Evolutionary conservation across 2,888 invertebrate genomes (phyloP).

Genomic region (Polydrusus pterygomalis): DNA sequence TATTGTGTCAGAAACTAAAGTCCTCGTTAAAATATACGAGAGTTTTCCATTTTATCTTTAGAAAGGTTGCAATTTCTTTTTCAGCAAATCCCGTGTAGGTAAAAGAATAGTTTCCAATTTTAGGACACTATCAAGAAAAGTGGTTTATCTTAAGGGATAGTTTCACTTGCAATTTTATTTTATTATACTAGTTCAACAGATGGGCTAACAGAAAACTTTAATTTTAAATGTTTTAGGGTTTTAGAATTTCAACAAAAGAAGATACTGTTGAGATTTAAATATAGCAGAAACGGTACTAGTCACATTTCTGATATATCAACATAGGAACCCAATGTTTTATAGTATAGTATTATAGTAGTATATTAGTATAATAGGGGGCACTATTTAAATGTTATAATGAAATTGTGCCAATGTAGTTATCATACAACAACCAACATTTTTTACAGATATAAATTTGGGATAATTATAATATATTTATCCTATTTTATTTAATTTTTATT

Average conservation of each 20-base stretch:
- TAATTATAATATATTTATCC: no score
- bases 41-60: conserved; percentile 57
- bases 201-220: conserved; percentile 12
- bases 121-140: conserved; percentile 51
- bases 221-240: background rate
- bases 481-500: no score
- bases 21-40: conserved; percentile 57
- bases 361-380: no score
- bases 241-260: background rate
- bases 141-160: conserved; percentile 50
- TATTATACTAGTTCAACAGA: conserved; percentile 41
- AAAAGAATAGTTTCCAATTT: conserved; percentile 57
- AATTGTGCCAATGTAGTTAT: no score
- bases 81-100: conserved; percentile 55
- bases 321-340: no score
- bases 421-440: no score
- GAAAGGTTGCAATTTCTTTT: conserved; percentile 55
- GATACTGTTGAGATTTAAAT: background rate
- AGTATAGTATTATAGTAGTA: no score
- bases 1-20: conserved; percentile 53
- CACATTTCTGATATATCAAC: no score
- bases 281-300: no score
- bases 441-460: no score
- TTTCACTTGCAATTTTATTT: conserved; percentile 51
- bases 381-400: no score